These are phyloP conservation scores for Syngnathus floridae DNA, from an alignment of 2,113 vertebrate genomes.

Conservation along the genomic window DNA sequence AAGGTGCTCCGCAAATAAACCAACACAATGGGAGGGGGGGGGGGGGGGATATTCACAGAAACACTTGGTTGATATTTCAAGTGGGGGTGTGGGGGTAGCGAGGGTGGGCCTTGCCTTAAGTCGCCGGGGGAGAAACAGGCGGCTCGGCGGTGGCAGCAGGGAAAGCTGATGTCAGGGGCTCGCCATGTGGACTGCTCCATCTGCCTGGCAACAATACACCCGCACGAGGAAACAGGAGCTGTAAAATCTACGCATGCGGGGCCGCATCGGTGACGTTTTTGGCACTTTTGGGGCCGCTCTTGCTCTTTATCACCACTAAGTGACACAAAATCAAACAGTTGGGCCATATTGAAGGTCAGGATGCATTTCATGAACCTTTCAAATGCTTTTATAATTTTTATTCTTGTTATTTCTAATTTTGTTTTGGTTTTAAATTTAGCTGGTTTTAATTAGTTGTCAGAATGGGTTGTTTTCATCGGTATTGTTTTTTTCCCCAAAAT, in stretches of 20 bases:
- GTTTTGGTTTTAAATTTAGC: no score
- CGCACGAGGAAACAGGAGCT: conserved; percentile 36
- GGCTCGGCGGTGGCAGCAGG: conserved; percentile 29
- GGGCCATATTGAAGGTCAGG: no score
- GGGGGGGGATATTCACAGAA: conserved; percentile 11
- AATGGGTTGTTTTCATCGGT: no score
- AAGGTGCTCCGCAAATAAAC: conserved; percentile 64
- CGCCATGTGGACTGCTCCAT: conserved; percentile 58
- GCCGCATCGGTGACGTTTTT: no score
- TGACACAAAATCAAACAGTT: no score
- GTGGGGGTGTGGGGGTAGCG: conserved; percentile 27
- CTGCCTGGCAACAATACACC: conserved; percentile 62
- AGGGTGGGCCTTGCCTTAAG: conserved; percentile 37
- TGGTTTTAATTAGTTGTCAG: no score
- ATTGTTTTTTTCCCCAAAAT: no score
- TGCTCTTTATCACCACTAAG: no score
- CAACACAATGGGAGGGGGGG: conserved; percentile 53
- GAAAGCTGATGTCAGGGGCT: conserved; percentile 67
- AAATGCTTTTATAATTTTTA: no score
- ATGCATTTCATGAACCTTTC: no score
- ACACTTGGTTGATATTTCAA: conserved; percentile 28
- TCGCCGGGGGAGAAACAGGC: conserved; percentile 46
- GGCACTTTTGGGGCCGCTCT: no score
- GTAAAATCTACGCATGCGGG: conserved; percentile 17
- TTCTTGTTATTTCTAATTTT: no score